These are phyloP conservation scores for Chromobotia macracanthus DNA, from an alignment of 2,797 vertebrate species.

Conservation along the genomic window DNA sequence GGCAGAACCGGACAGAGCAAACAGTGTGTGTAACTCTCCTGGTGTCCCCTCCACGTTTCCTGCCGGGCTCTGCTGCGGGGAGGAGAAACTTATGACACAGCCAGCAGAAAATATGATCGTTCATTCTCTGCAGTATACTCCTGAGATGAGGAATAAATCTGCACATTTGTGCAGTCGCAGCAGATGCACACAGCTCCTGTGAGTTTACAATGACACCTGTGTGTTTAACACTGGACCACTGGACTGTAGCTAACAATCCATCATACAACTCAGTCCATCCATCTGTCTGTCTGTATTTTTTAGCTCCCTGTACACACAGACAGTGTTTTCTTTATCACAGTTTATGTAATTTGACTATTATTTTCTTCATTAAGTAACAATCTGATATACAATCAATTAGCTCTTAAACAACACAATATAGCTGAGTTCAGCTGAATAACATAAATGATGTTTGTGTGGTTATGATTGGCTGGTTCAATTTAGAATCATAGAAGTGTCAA, in stretches of 20 bases:
- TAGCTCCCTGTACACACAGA: too few relatives aligned
- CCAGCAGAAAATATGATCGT: slow-evolving; percentile 61
- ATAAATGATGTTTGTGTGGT: too few relatives aligned
- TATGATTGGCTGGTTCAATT: too few relatives aligned
- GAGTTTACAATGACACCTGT: not conserved
- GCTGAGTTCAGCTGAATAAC: too few relatives aligned
- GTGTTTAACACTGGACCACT: not conserved
- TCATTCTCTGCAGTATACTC: slow-evolving; percentile 41
- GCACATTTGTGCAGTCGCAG: slow-evolving; percentile 25
- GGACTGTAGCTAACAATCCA: not conserved
- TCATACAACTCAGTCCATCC: not conserved
- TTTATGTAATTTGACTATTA: too few relatives aligned
- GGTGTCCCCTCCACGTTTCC: slow-evolving; percentile 24
- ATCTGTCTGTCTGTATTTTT: too few relatives aligned
- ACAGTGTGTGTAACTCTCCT: slow-evolving; percentile 48
- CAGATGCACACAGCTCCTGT: slow-evolving; percentile 2
- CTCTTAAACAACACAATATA: too few relatives aligned
- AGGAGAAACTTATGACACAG: slow-evolving; percentile 51
- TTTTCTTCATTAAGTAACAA: too few relatives aligned
- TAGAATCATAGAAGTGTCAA: slow-evolving; percentile 1
- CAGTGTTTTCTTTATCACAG: too few relatives aligned
- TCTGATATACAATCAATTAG: too few relatives aligned
- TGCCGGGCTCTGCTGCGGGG: slow-evolving; percentile 25
- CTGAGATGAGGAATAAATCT: slow-evolving; percentile 30
- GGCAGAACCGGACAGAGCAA: slow-evolving; percentile 22